Evolutionary conservation across 2,888 invertebrate genomes (phyloP).

Genomic region (Plagiodera versicolora): DNA sequence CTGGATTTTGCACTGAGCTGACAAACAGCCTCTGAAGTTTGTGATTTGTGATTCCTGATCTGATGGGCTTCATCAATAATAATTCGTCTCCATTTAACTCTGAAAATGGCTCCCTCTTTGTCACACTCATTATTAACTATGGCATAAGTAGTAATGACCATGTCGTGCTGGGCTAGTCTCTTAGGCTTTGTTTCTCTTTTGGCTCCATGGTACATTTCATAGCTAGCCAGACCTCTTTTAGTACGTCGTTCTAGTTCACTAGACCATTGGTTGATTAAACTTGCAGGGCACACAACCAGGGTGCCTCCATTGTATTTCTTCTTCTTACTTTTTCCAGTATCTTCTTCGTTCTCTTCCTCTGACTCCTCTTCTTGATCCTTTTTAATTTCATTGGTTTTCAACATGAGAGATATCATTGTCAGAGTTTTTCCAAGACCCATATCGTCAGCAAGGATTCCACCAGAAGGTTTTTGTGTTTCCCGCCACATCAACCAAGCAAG

Average conservation of each 20-base stretch:
- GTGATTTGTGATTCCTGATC: slow-evolving; percentile 84
- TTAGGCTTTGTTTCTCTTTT: slow-evolving; percentile 67
- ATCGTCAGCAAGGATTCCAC: slow-evolving; percentile 75
- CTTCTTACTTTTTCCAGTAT: slow-evolving; percentile 12
- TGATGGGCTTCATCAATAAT: slow-evolving; percentile 94
- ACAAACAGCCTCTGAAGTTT: slow-evolving; percentile 72
- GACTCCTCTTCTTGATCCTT: slow-evolving; percentile 38
- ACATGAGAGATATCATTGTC: slow-evolving; percentile 76
- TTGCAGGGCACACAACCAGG: slow-evolving; percentile 91
- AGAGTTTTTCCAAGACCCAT: slow-evolving; percentile 85
- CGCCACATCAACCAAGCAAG: slow-evolving; percentile 85
- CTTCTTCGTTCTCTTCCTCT: slow-evolving; percentile 23
- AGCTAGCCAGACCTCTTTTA: slow-evolving; percentile 62
- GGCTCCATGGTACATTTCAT: slow-evolving; percentile 79
- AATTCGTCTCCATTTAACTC: slow-evolving; percentile 80
- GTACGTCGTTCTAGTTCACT: slow-evolving; percentile 72
- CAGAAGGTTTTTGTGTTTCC: slow-evolving; percentile 81
- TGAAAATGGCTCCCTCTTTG: slow-evolving; percentile 63
- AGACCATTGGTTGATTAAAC: slow-evolving; percentile 89
- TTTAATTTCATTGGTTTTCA: slow-evolving; percentile 58
- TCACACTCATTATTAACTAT: slow-evolving; percentile 67
- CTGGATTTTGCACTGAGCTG: slow-evolving; percentile 64
- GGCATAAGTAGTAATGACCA: slow-evolving; percentile 90
- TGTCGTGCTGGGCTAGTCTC: slow-evolving; percentile 69
- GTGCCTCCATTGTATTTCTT: slow-evolving; percentile 58